A percentile compares a stretch with the other conserved stretches of the same genome.
These are phyloP conservation scores for Galbula dea DNA, from an alignment of 2,113 vertebrate species.

Conservation along the genomic window DNA sequence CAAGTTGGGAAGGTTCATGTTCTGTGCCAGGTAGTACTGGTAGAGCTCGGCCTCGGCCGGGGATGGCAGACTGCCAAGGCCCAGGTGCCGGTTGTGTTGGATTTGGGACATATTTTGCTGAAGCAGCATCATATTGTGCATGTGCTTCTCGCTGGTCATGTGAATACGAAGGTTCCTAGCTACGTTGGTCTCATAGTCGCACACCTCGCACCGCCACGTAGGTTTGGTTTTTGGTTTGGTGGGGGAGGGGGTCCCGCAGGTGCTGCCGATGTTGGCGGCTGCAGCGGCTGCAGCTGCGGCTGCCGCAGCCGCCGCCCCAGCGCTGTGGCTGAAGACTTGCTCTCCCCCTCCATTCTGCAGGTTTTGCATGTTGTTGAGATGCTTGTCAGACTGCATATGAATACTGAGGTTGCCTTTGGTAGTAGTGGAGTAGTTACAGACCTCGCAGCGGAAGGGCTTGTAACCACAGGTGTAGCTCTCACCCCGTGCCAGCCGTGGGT, in stretches of 20 bases:
- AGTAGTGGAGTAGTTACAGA: slow-evolving; percentile 99
- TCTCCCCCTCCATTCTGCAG: slow-evolving; percentile 95
- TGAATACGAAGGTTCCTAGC: slow-evolving; percentile 97
- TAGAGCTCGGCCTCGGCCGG: slow-evolving; percentile 96
- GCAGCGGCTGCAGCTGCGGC: slow-evolving; percentile 79
- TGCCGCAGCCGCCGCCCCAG: slow-evolving; percentile 81
- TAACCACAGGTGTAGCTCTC: slow-evolving; percentile 99
- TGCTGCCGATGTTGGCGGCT: slow-evolving; percentile 82
- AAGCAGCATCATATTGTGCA: slow-evolving; percentile 99
- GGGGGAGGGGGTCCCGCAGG: slow-evolving; percentile 92
- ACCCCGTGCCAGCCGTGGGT: slow-evolving; percentile 93
- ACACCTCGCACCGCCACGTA: slow-evolving; percentile 97
- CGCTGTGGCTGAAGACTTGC: slow-evolving; percentile 90
- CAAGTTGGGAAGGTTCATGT: slow-evolving; percentile 90
- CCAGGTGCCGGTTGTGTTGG: slow-evolving; percentile 87
- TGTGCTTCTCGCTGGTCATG: slow-evolving; percentile 99
- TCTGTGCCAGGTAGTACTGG: slow-evolving; percentile 98
- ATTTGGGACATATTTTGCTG: slow-evolving; percentile 97
- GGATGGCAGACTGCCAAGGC: slow-evolving; percentile 89
- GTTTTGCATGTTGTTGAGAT: slow-evolving; percentile 99
- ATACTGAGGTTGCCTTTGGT: slow-evolving; percentile 99
- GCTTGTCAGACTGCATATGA: slow-evolving; percentile 99
- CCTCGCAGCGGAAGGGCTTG: slow-evolving; percentile 98
- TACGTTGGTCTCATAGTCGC: slow-evolving; percentile 98
- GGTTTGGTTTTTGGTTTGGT: slow-evolving; percentile 98